These are phyloP conservation scores for Macquaria ambigua DNA, from an alignment of 2,113 vertebrate genomes.

Conservation along the genomic window DNA sequence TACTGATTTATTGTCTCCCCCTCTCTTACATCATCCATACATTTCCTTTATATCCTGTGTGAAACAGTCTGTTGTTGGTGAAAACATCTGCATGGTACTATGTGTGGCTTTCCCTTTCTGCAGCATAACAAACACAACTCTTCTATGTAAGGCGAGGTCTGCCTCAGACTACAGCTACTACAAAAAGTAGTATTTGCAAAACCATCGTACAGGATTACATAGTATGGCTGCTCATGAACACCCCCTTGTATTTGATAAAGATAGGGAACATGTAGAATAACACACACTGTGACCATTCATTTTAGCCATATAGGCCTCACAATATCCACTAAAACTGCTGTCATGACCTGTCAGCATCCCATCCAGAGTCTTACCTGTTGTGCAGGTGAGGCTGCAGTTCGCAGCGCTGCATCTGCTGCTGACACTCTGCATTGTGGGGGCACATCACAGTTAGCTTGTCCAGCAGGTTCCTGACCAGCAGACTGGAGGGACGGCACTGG, in stretches of 20 bases:
- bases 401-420: slow-evolving; percentile 90
- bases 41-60: background rate
- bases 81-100: background rate
- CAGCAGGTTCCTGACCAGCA: slow-evolving; percentile 91
- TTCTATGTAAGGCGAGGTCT: background rate
- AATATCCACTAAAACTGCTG: background rate
- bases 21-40: background rate
- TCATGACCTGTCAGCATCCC: background rate
- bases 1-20: background rate
- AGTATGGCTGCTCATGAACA: background rate
- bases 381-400: slow-evolving; percentile 93
- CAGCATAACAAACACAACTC: background rate
- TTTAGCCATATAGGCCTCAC: background rate
- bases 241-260: background rate
- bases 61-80: background rate
- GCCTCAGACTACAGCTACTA: background rate
- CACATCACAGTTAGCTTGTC: slow-evolving; percentile 91
- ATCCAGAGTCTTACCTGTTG: slow-evolving; percentile 87
- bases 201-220: background rate
- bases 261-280: background rate
- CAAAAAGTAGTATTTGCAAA: background rate
- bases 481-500: slow-evolving; percentile 91
- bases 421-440: slow-evolving; percentile 87
- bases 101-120: background rate
- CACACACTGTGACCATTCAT: background rate